Percentiles rank a stretch among this genome's conserved stretches.
These are phyloP conservation scores for Marasmarcha lunaedactyla DNA, from an alignment of 2,888 invertebrate species.

Conservation along the genomic window DNA sequence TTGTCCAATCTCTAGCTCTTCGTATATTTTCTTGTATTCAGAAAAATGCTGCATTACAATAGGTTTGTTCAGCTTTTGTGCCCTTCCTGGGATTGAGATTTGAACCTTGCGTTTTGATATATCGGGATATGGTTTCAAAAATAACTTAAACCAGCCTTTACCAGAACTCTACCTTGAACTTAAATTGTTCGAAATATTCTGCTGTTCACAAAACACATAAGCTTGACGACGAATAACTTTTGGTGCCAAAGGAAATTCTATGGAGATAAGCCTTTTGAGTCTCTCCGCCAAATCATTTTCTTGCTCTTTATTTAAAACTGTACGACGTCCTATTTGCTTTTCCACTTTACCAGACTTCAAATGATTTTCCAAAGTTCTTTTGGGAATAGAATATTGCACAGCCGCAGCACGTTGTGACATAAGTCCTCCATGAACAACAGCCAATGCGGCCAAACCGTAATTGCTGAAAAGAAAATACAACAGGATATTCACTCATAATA, in stretches of 20 bases:
- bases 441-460: constrained; percentile 5
- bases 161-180: too few species aligned
- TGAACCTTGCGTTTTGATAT: too few species aligned
- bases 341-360: too few species aligned
- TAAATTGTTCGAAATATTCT: constrained; percentile 2
- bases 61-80: constrained; percentile 15
- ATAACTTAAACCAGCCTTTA: too few species aligned
- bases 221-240: too few species aligned
- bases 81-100: constrained; percentile 20
- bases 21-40: constrained; percentile 14
- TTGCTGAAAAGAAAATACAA: too few species aligned
- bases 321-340: too few species aligned
- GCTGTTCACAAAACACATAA: too few species aligned
- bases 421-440: constrained; percentile 4
- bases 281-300: constrained; percentile 4
- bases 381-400: constrained; percentile 5
- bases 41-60: constrained; percentile 21
- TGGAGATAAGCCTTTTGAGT: constrained; percentile 5
- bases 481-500: too few species aligned
- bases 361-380: constrained; percentile 6
- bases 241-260: constrained; percentile 4
- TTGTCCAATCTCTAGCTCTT: constrained; percentile 15
- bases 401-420: too few species aligned
- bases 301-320: too few species aligned
- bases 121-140: too few species aligned